A percentile compares a stretch with the other conserved stretches of the same genome.
phyloP scores from a whole-genome alignment of 2,113 vertebrate genomes.

The Platysternon megacephalum region DNA sequence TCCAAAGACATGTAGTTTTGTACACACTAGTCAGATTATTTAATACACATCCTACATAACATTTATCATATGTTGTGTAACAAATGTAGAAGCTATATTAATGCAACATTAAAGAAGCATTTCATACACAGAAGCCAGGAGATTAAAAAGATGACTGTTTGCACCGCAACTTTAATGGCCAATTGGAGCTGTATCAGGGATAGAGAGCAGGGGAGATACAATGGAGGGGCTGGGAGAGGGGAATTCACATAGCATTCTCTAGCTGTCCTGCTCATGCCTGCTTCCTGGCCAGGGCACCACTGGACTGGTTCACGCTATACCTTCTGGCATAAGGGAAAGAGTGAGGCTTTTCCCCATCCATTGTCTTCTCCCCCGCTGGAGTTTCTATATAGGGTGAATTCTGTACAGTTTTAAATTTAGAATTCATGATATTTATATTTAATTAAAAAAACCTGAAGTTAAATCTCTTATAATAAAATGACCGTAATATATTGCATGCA shows the following conservation, averaged over 20 bases:
- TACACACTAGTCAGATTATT: neutral
- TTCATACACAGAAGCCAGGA: neutral
- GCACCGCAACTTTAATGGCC: neutral
- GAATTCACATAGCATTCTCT: neutral
- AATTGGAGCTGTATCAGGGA: neutral
- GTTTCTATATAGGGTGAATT: neutral
- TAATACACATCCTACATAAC: neutral
- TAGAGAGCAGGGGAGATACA: neutral
- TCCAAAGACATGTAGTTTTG: too few species aligned
- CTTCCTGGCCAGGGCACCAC: neutral
- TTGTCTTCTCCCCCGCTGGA: neutral
- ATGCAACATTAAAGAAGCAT: neutral
- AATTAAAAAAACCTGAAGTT: neutral
- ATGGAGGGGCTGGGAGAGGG: neutral
- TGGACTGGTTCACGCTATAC: neutral
- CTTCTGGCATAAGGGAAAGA: neutral
- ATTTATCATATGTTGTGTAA: neutral
- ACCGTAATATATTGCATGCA: neutral
- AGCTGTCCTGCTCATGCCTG: neutral
- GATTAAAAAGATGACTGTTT: neutral
- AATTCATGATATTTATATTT: neutral
- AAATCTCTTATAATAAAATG: neutral
- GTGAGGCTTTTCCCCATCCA: neutral
- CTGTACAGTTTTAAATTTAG: neutral
- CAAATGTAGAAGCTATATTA: too few species aligned